These are phyloP conservation scores for Morpho deidamia DNA, from an alignment of 2,888 invertebrate species.

Conservation along the genomic window DNA sequence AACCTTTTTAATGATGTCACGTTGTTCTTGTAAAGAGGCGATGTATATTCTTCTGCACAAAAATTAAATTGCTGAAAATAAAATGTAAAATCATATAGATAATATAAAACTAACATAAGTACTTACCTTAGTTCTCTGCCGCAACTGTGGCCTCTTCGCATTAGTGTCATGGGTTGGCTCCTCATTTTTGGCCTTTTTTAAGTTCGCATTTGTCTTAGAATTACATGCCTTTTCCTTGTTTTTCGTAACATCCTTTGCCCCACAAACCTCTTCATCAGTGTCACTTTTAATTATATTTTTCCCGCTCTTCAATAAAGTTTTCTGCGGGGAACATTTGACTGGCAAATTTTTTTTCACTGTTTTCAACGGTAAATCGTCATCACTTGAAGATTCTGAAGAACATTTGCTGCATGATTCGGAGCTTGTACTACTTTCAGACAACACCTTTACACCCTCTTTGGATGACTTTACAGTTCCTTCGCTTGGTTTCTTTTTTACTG, in stretches of 20 bases:
- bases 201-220: conserved; percentile 41
- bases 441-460: conserved; percentile 32
- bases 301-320: conserved; percentile 40
- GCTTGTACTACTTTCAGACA: conserved; percentile 66
- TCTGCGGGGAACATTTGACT: conserved; percentile 47
- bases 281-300: conserved; percentile 46
- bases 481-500: conserved; percentile 54
- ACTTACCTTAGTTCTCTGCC: conserved; percentile 67
- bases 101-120: too few species aligned
- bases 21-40: too few species aligned
- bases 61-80: too few species aligned
- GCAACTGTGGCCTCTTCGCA: conserved; percentile 54
- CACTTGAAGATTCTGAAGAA: conserved; percentile 65
- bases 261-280: conserved; percentile 50
- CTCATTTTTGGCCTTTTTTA: conserved; percentile 61
- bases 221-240: conserved; percentile 55
- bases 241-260: conserved; percentile 50
- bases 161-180: conserved; percentile 40
- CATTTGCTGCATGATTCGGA: conserved; percentile 75
- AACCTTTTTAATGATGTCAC: too few species aligned
- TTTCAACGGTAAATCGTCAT: conserved; percentile 65
- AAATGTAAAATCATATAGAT: too few species aligned
- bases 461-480: conserved; percentile 31
- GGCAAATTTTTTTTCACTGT: conserved; percentile 59
- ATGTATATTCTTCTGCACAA: too few species aligned